Evolutionary conservation across 2,888 invertebrate genomes (phyloP), one percentile per base, ranked within the genome.

Genomic region (Liopterus haemorrhoidalis): DNA sequence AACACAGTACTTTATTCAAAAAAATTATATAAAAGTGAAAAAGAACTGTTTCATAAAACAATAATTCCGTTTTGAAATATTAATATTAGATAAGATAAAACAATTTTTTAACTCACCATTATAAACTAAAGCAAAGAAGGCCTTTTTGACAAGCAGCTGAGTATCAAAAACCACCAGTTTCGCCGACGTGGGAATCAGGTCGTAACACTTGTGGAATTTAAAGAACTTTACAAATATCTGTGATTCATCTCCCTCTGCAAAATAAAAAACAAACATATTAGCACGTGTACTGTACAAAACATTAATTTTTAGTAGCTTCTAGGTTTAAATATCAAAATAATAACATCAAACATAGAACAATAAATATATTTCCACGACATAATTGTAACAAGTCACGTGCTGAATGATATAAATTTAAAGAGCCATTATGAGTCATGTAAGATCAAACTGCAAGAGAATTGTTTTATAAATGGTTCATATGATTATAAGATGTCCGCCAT

Each of bases 141-240:
- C 97, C 70, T 96, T 96, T 73, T 95, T 93, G 54, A 96, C 97
- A 57, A 94, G 84, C 49, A 99, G 79, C 68, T 95, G 91, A 32
- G 97, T 99, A 74, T 99, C 99, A 71, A 99, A 99, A 49, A 99
- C 95, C 56, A 99, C 97, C 67, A 99, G 77, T 74, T 99, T 99
- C 57, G 96, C 95, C 62, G 96, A 96, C 49, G 95, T 96, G 50
- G 99, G 99, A 67, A 99, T 96, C 70, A 99, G 81, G 76, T 99
- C 99, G 75, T 99, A 99, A 71, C 97, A 97, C 72, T 94, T 95
- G 79, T 99, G 97, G 72, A 95, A 96, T 72, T 93, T 92, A 84
- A 99, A 97, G 78, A 99, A 99, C 70, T 95, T 95, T 59, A 93
- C 92, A 73, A 92, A 94, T 65, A 95, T 94, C 74, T 93, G 91